Percentiles rank a stretch among this genome's conserved stretches.
Conservation (phyloP, 2,888 invertebrate genomes). For the Aphodius sticticus region DNA sequence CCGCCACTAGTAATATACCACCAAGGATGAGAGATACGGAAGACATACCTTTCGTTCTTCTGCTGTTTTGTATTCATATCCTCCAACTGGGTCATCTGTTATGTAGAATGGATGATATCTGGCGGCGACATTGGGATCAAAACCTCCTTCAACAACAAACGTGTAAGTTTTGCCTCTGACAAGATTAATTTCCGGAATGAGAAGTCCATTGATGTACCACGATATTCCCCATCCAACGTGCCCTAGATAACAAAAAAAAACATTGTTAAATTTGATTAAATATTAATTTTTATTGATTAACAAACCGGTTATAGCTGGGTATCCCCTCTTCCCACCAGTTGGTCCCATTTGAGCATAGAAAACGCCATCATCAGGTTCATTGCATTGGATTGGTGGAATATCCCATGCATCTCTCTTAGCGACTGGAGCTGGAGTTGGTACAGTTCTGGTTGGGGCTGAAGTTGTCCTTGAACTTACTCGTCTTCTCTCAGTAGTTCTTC, state of each 20-base stretch:
- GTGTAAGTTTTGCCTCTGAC: slow-evolving; percentile 87
- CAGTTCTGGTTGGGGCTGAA: slow-evolving; percentile 49
- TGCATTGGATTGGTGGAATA: slow-evolving; percentile 87
- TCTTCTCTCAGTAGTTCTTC: slow-evolving; percentile 25
- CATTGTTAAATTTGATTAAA: neutral
- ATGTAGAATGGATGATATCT: slow-evolving; percentile 94
- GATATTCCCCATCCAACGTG: slow-evolving; percentile 94
- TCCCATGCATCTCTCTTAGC: slow-evolving; percentile 76
- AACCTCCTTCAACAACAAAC: slow-evolving; percentile 88
- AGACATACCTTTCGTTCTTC: slow-evolving; percentile 77
- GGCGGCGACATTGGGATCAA: slow-evolving; percentile 79
- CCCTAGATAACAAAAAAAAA: slow-evolving; percentile 63
- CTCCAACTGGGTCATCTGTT: slow-evolving; percentile 91
- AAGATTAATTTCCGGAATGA: slow-evolving; percentile 91
- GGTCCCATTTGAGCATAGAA: slow-evolving; percentile 95
- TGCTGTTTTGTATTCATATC: slow-evolving; percentile 83
- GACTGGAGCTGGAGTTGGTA: slow-evolving; percentile 70
- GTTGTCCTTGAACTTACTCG: slow-evolving; percentile 32
- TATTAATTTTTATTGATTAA: neutral
- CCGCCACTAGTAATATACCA: too few species aligned
- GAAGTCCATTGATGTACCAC: slow-evolving; percentile 93
- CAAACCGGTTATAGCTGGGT: slow-evolving; percentile 85
- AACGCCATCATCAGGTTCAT: slow-evolving; percentile 90
- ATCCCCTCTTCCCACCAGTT: slow-evolving; percentile 89
- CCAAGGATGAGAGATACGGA: neutral